phyloP scores from a whole-genome alignment of 2,113 vertebrate genomes.

The Hippocampus comes region DNA sequence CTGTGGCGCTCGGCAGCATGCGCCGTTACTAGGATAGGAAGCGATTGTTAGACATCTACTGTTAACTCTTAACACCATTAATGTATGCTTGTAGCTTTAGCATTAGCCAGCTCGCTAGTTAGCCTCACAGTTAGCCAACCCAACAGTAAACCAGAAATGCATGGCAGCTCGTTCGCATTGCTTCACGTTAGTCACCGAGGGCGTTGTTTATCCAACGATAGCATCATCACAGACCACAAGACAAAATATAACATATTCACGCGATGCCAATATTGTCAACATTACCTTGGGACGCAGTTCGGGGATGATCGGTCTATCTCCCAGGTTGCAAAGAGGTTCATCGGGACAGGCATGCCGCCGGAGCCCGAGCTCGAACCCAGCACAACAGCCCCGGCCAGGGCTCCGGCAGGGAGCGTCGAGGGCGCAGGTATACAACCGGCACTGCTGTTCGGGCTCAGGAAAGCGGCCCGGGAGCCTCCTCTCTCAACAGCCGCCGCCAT shows the following conservation, averaged over 20 bases:
- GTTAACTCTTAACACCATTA: not conserved
- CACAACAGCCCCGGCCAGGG: constrained; percentile 49
- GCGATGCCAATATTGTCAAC: constrained; percentile 14
- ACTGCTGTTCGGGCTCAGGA: constrained; percentile 72
- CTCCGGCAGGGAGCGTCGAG: constrained; percentile 58
- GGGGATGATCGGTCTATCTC: constrained; percentile 79
- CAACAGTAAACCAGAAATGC: constrained; percentile 46
- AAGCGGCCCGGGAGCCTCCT: constrained; percentile 75
- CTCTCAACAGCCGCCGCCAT: constrained; percentile 77
- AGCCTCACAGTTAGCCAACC: constrained; percentile 42
- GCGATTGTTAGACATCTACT: not conserved
- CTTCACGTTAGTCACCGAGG: constrained; percentile 26
- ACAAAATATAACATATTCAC: not conserved
- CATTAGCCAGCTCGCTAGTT: constrained; percentile 58
- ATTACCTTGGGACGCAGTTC: constrained; percentile 78
- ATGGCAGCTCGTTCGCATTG: constrained; percentile 25
- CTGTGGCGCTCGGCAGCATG: not conserved
- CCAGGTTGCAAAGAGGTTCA: constrained; percentile 82
- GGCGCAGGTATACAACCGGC: constrained; percentile 58
- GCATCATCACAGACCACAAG: not conserved
- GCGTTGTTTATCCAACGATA: constrained; percentile 41
- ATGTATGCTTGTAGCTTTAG: constrained; percentile 49
- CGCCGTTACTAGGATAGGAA: not conserved
- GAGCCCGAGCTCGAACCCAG: constrained; percentile 57
- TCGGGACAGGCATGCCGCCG: constrained; percentile 70